A percentile compares a stretch with the other conserved stretches of the same genome.
Evolutionary conservation across 2,113 vertebrate species (phyloP).

Genomic region (Cichladusa arquata): DNA sequence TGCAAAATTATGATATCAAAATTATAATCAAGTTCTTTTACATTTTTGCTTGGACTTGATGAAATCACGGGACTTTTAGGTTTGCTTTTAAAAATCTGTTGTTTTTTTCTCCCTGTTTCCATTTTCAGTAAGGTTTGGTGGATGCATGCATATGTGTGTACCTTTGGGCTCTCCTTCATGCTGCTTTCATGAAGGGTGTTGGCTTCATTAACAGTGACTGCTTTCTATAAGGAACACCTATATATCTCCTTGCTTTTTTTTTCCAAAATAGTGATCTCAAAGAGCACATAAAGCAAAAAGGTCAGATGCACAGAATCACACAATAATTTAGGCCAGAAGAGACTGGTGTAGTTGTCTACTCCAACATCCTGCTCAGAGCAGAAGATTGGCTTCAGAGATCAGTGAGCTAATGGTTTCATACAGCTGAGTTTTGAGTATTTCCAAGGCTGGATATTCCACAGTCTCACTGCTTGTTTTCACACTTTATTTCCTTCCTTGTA

Average conservation of each 20-base stretch:
- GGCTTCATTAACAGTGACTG: not conserved
- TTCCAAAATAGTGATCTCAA: not conserved
- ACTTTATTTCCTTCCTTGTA: not conserved
- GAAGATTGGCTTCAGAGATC: not conserved
- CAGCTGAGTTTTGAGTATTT: not conserved
- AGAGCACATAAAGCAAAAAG: not conserved
- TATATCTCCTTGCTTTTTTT: not conserved
- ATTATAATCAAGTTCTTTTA: not conserved
- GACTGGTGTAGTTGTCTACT: not conserved
- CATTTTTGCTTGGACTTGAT: not conserved
- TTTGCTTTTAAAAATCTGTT: not conserved
- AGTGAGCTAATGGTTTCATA: not conserved
- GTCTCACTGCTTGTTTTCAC: not conserved
- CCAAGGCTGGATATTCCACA: not conserved
- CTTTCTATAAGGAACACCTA: not conserved
- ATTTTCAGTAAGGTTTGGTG: not conserved
- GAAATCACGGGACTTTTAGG: not conserved
- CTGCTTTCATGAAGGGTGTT: not conserved
- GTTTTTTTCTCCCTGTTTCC: not conserved
- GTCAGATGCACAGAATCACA: not conserved
- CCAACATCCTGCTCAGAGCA: not conserved
- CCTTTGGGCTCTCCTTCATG: not conserved
- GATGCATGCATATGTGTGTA: accelerated
- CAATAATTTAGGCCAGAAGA: not conserved
- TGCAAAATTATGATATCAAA: not conserved